Percentiles rank a stretch among this genome's conserved stretches.
Evolutionary conservation across 2,888 invertebrate species (phyloP).

Genomic region (Mactromeris polynyma): DNA sequence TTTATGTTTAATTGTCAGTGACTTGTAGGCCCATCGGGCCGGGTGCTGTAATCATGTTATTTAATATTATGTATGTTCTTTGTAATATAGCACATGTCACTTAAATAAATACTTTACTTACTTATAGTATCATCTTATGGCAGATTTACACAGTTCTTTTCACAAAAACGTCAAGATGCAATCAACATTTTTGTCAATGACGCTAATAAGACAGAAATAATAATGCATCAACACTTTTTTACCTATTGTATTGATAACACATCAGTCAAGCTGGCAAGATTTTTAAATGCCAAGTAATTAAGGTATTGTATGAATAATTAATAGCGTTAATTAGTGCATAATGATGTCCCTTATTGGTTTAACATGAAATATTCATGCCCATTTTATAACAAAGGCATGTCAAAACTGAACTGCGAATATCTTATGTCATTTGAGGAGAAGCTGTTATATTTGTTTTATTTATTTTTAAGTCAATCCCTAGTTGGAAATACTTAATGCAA

Average conservation of each 20-base stretch:
- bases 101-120: too few relatives aligned
- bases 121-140: too few relatives aligned
- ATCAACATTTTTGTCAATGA: too few relatives aligned
- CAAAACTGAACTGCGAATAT: background rate
- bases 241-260: background rate
- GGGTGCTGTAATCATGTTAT: too few relatives aligned
- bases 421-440: background rate
- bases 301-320: background rate
- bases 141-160: too few relatives aligned
- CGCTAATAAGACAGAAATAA: too few relatives aligned
- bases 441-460: background rate
- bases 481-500: background rate
- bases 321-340: background rate
- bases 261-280: background rate
- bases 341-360: slow-evolving; percentile 4
- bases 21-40: too few relatives aligned
- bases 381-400: background rate
- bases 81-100: too few relatives aligned
- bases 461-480: background rate
- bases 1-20: too few relatives aligned
- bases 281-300: background rate
- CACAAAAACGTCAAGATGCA: too few relatives aligned
- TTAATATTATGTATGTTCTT: too few relatives aligned
- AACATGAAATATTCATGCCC: background rate
- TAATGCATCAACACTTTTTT: background rate